Conservation (phyloP, 2,888 invertebrate genomes). For the Acanthosepion lycidas region DNA sequence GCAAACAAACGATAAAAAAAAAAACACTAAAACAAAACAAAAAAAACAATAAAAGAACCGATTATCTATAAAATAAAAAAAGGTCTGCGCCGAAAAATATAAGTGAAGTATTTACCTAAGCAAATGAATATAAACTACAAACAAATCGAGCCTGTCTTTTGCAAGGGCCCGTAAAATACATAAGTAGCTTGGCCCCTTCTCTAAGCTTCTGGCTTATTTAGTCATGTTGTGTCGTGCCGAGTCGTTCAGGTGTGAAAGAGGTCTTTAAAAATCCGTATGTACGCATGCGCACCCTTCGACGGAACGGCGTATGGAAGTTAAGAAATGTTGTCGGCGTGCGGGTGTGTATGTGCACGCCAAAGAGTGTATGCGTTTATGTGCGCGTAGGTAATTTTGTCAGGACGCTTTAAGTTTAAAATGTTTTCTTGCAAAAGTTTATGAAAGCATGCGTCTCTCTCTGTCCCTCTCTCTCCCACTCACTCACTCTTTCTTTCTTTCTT, state of each 20-base stretch:
- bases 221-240: not conserved
- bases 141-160: slow-evolving; percentile 23
- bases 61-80: not conserved
- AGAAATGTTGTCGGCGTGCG: not conserved
- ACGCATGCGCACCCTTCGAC: not conserved
- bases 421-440: not conserved
- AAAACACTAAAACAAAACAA: not conserved
- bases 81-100: not conserved
- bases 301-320: not conserved
- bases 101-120: not conserved
- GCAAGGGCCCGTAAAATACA: slow-evolving; percentile 7
- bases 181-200: not conserved
- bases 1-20: not conserved
- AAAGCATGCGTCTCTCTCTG: too few species aligned
- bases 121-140: slow-evolving; percentile 2
- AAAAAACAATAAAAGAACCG: not conserved
- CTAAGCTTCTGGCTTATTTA: not conserved
- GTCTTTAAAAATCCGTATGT: not conserved
- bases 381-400: not conserved
- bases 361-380: not conserved
- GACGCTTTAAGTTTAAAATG: not conserved
- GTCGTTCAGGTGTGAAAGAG: slow-evolving; percentile 20
- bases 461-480: too few species aligned
- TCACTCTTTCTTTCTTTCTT: too few species aligned
- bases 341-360: not conserved